Percentiles rank a stretch among this genome's conserved stretches.
These are phyloP conservation scores for Hapalemur alaotrensis DNA, from an alignment of 2,797 vertebrate genomes.

Conservation along the genomic window DNA sequence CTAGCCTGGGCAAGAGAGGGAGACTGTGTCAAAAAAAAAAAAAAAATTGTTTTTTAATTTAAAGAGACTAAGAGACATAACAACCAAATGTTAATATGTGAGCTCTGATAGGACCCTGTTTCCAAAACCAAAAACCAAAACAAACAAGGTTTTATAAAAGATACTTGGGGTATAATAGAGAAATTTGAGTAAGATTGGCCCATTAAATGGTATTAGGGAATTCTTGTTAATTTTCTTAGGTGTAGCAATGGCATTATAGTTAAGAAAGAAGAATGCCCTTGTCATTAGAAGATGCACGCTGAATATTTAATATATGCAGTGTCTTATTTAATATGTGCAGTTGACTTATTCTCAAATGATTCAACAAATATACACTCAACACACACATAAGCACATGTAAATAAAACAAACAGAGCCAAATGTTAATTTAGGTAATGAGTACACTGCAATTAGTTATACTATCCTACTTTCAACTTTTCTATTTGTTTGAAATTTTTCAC, in stretches of 20 bases:
- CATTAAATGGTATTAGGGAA: not conserved
- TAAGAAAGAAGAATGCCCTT: not conserved
- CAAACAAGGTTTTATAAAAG: not conserved
- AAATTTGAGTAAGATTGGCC: not conserved
- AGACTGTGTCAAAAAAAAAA: too few species aligned
- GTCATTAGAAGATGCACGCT: not conserved
- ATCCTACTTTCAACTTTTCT: not conserved
- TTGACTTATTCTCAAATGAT: not conserved
- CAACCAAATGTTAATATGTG: not conserved
- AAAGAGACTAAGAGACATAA: not conserved
- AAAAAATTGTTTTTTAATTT: not conserved
- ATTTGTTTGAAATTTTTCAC: not conserved
- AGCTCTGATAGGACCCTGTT: not conserved
- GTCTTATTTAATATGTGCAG: too few species aligned
- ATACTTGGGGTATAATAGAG: not conserved
- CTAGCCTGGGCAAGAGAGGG: too few species aligned
- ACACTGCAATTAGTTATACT: not conserved
- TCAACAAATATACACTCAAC: not conserved
- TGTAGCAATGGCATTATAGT: not conserved
- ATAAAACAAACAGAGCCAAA: not conserved
- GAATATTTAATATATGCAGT: not conserved
- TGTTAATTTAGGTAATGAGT: not conserved
- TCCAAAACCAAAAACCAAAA: not conserved
- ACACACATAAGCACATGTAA: not conserved
- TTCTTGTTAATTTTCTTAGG: not conserved